These are phyloP conservation scores for Yoshiicerus persimilis DNA, from an alignment of 1,140 invertebrate genomes.

Conservation along the genomic window DNA sequence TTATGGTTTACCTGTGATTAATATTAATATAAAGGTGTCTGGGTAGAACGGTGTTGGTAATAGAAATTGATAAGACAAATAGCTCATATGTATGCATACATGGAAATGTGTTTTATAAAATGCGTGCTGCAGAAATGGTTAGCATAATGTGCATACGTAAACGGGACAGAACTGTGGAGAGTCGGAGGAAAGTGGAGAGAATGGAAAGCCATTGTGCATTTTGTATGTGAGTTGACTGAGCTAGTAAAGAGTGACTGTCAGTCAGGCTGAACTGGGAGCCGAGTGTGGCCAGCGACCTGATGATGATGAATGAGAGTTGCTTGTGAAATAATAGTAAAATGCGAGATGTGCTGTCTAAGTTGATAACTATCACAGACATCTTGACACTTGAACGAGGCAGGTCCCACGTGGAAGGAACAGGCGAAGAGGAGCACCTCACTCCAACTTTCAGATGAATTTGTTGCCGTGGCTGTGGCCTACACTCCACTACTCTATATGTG, in stretches of 20 bases:
- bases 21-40: not conserved
- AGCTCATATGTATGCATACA: not conserved
- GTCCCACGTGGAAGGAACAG: not conserved
- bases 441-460: slow-evolving; percentile 11
- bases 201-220: not conserved
- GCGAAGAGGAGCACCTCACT: not conserved
- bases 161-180: not conserved
- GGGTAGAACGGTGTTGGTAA: not conserved
- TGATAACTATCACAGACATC: slow-evolving; percentile 21
- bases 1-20: not conserved
- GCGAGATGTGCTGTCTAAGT: slow-evolving; percentile 1
- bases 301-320: slow-evolving; percentile 6
- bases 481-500: not conserved
- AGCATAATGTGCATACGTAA: not conserved
- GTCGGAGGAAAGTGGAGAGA: not conserved
- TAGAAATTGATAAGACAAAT: not conserved
- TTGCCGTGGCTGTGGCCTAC: not conserved
- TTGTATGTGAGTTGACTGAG: not conserved
- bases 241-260: not conserved
- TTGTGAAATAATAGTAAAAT: slow-evolving; percentile 19
- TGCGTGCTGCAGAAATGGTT: not conserved
- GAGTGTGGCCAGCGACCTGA: slow-evolving; percentile 9
- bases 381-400: slow-evolving; percentile 21
- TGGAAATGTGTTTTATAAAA: not conserved
- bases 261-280: not conserved